Conservation (phyloP, 2,888 invertebrate genomes). For the Nemotelus nigrinus region DNA sequence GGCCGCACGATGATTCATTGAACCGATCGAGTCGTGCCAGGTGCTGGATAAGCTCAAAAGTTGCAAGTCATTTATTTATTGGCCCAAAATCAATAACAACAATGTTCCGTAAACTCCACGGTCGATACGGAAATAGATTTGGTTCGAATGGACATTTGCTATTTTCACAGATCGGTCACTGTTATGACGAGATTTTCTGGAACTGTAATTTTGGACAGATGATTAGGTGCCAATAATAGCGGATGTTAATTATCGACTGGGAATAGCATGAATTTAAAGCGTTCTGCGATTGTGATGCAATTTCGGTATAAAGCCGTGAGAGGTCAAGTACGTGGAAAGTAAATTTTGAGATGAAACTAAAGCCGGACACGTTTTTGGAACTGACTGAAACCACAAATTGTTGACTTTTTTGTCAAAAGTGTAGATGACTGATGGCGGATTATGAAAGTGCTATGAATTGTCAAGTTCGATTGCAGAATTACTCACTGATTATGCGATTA, state of each 20-base stretch:
- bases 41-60: not conserved
- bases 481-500: too few species aligned
- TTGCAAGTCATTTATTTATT: constrained; percentile 14
- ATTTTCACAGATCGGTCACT: not conserved
- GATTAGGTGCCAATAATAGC: constrained; percentile 3
- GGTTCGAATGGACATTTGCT: not conserved
- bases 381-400: too few species aligned
- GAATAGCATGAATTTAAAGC: not conserved
- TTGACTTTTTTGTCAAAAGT: too few species aligned
- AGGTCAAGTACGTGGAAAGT: constrained; percentile 41
- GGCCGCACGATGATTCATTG: not conserved
- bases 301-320: constrained; percentile 8
- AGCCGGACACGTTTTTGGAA: constrained; percentile 20
- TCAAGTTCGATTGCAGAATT: too few species aligned
- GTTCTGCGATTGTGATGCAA: constrained; percentile 14
- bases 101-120: not conserved
- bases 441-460: too few species aligned
- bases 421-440: too few species aligned
- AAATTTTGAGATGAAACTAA: constrained; percentile 29
- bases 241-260: not conserved
- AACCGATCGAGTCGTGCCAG: too few species aligned
- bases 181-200: not conserved
- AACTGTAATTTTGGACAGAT: not conserved
- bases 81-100: constrained; percentile 5
- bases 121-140: constrained; percentile 8